Conservation (phyloP, 2,113 vertebrate species). For the Mobula birostris region DNA sequence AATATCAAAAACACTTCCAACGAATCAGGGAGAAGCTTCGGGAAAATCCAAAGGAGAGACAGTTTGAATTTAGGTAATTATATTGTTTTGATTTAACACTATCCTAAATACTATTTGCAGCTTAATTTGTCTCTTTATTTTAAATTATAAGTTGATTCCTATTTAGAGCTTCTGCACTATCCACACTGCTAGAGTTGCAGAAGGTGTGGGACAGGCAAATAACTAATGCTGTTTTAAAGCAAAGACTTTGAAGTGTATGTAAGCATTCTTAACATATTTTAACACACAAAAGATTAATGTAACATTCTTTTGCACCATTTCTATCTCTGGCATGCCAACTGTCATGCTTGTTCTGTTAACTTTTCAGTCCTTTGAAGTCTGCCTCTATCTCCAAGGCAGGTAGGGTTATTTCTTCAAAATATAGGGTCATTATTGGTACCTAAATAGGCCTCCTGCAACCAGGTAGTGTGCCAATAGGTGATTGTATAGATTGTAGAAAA, state of each 20-base stretch:
- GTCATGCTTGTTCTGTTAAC: neutral
- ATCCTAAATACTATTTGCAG: neutral
- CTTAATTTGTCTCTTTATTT: neutral
- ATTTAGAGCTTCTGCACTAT: neutral
- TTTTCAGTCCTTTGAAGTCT: neutral
- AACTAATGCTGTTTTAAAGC: neutral
- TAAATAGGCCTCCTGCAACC: neutral
- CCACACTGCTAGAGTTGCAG: neutral
- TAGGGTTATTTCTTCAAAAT: neutral
- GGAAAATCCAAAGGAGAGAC: conserved; percentile 50
- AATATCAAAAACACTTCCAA: conserved; percentile 63
- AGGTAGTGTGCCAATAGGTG: neutral
- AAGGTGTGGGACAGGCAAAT: neutral
- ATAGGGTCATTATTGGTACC: neutral
- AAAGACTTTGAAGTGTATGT: neutral
- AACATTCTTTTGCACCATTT: neutral
- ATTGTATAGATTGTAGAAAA: neutral
- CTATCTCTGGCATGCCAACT: neutral
- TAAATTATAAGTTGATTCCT: neutral
- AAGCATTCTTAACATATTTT: neutral
- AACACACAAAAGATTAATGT: neutral
- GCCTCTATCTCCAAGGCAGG: no score
- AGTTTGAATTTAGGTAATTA: conserved; percentile 68
- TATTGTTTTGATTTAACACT: neutral
- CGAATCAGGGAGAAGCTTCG: conserved; percentile 54